Percentiles rank a stretch among this genome's conserved stretches.
These are phyloP conservation scores for Euplexia lucipara DNA, from an alignment of 2,888 invertebrate genomes.

Conservation along the genomic window DNA sequence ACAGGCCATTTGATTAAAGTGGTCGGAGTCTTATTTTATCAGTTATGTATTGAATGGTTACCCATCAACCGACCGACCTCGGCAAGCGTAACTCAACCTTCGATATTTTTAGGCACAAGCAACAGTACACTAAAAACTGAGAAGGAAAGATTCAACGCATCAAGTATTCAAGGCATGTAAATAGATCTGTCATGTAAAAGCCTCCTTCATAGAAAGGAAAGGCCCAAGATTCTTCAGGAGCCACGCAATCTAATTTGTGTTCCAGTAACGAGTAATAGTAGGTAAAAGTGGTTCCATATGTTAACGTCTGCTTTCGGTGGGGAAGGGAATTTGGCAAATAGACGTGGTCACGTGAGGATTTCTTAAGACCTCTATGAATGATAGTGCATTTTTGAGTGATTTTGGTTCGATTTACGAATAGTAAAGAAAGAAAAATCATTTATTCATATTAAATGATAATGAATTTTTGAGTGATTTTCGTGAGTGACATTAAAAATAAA, in stretches of 20 bases:
- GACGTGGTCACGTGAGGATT: conserved; percentile 54
- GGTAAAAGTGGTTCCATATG: conserved; percentile 45
- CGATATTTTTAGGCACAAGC: too few species aligned
- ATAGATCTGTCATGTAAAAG: conserved; percentile 43
- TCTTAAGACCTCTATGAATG: neutral
- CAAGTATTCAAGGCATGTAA: conserved; percentile 35
- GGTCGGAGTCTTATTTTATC: too few species aligned
- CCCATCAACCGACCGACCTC: too few species aligned
- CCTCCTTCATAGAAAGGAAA: conserved; percentile 14
- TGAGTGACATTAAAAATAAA: too few species aligned
- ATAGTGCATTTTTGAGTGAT: neutral
- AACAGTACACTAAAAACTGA: neutral
- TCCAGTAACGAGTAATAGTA: conserved; percentile 50
- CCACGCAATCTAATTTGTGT: conserved; percentile 61
- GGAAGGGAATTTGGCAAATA: conserved; percentile 54
- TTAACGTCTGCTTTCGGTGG: conserved; percentile 52
- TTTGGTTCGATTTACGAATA: neutral
- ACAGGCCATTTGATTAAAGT: too few species aligned
- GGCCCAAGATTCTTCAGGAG: conserved; percentile 25
- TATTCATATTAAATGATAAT: too few species aligned
- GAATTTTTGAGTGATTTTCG: too few species aligned
- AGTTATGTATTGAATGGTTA: too few species aligned
- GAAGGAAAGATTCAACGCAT: conserved; percentile 10
- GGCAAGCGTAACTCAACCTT: too few species aligned
- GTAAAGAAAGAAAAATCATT: too few species aligned